Evolutionary conservation across 2,797 vertebrate species (phyloP).

Genomic region (Chloroceryle inda): DNA sequence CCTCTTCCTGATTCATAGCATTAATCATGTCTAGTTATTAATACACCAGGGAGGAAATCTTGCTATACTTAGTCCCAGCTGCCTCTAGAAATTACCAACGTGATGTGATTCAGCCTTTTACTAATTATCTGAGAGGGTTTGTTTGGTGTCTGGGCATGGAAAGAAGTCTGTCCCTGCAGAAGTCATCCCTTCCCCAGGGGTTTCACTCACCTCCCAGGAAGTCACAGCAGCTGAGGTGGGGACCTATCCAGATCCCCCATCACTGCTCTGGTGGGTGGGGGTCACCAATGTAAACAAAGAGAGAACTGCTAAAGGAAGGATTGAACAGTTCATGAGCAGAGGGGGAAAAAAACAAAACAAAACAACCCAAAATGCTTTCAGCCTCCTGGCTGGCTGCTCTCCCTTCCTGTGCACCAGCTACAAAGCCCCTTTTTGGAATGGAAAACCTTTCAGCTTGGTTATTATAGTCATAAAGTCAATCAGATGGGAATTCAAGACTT

Average conservation of each 20-base stretch:
- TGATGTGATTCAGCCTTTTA: neutral
- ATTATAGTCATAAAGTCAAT: neutral
- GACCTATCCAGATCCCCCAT: fast-evolving
- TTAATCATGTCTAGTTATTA: slow-evolving; percentile 37
- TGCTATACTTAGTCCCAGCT: slow-evolving; percentile 23
- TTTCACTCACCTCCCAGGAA: fast-evolving
- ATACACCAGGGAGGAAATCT: slow-evolving; percentile 14
- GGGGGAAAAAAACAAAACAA: neutral
- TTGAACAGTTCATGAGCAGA: neutral
- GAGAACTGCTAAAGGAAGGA: neutral
- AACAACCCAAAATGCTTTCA: neutral
- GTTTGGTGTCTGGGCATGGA: neutral
- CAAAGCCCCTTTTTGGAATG: neutral
- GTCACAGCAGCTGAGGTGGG: fast-evolving
- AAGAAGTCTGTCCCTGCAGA: neutral
- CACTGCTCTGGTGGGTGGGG: neutral
- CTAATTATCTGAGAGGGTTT: neutral
- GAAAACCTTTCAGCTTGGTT: neutral
- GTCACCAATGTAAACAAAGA: neutral
- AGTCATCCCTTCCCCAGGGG: neutral
- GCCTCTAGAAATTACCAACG: neutral
- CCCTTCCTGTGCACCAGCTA: neutral
- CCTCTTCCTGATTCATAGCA: slow-evolving; percentile 30
- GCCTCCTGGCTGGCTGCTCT: neutral
- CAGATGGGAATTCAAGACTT: neutral